Base-by-base conservation (phyloP, 2,888 invertebrate species). In the Trichacis sp. region DNA sequence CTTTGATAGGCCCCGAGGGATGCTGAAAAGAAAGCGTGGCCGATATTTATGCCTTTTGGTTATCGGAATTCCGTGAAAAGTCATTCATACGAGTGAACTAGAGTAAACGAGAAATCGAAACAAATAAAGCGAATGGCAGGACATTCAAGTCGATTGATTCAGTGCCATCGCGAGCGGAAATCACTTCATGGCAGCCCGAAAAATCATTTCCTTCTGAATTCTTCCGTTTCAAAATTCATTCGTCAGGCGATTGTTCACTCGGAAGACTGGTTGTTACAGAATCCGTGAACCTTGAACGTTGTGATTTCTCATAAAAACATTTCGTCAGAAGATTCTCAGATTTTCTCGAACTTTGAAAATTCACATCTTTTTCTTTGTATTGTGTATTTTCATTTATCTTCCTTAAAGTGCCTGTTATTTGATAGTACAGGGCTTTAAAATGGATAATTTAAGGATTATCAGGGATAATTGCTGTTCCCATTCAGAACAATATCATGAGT, bases 61-160 rank as follows among this genome's bases (percentile, higher is more conserved):
- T 59, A 60, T 52, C 55, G 47, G 53, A 57, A 60, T 57, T 9
- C 54, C 49, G 36, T 52, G 52, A 46, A 33, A 60, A 33, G n/a
- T 59, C 51, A 51, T 51, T 52, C 48, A 36, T 56, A 58, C 49
- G 43, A 40, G 29, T 43, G 59, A 24, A 29, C 33, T n/a, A n/a
- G 61, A 62, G 66, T 52, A 59, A 66, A 66, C 58, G 54, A 62
- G 55, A 62, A 66, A 66, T 62, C 55, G 59, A 52, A 58, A 45
- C 58, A 61, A 66, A 62, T 62, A 57, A 66, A 61, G 46, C 58
- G 51, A 46, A 54, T 51, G 61, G 62, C 62, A 51, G 54, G 58
- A 58, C 51, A 42, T 43, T 54, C 38, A 30, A 50, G 47, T 40
- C 58, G 62, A 58, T 62, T 59, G 62, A 58, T 62, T 54, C 54